Evolutionary conservation across 2,113 vertebrate genomes (phyloP), one percentile per base, ranked within the genome.

Genomic region (Poeciliopsis turrubarensis): DNA sequence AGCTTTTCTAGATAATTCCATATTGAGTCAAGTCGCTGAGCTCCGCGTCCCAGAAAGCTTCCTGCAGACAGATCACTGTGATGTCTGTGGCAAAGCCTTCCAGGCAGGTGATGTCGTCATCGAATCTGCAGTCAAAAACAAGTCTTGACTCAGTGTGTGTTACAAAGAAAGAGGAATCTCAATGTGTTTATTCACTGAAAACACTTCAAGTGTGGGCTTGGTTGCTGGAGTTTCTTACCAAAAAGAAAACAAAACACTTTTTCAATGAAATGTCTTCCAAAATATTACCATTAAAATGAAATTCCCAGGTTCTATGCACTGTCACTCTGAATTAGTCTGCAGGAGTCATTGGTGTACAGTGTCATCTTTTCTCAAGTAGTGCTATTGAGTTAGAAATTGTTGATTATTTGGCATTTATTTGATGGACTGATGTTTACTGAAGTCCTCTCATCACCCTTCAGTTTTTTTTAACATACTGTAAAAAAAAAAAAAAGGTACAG

Each of bases 91-190:
- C 97, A 6, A 98, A 94, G 2, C 96, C 96, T 77, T 98, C 97
- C 97, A 98, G 97, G 83, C 97, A 97, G 26, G 97, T 96, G 71
- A 98, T 99, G 86, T 98, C 97, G 65, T 98, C 97, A 87, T 97
- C 96, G 73, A 98, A 98, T 64, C 97, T 98, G 78, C 39, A 41
- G 1, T 19, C 27, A 65, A 19, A 12, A 66, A 11, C 60, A 9
- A 25, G 51, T 7, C 51, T 57, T 57, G 65, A 31, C 14, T 47
- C 5, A 15, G 17, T 19, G 44, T 4, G 44, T 17, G 13, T 29
- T 64, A 29, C 44, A 57, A 12, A 34, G n/a, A 72, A 25, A 32
- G 31, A 70, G 65, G 30, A 27, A 27, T 27, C 26, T 44, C 37
- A 4, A 3, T 44, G 65, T 17, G 8, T 34, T 57, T 10, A 25